These are phyloP conservation scores for Doryteuthis pealeii DNA, from an alignment of 1,140 invertebrate genomes.

Conservation along the genomic window DNA sequence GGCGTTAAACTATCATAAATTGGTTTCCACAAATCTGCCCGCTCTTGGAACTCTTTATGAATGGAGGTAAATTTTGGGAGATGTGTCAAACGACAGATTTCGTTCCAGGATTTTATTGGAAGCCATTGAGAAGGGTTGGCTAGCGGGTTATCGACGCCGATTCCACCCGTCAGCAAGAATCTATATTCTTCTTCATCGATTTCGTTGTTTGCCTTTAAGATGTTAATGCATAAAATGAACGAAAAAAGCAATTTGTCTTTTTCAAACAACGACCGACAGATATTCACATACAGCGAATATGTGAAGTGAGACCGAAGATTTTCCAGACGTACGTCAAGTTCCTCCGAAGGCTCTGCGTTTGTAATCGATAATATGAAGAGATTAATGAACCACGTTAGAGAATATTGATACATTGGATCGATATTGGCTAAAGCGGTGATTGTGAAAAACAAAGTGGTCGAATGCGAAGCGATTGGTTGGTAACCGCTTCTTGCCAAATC, in stretches of 20 bases:
- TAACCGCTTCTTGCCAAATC: slow-evolving; percentile 41
- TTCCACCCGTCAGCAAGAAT: slow-evolving; percentile 44
- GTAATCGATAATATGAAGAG: slow-evolving; percentile 37
- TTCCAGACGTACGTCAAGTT: slow-evolving; percentile 41
- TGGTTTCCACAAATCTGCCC: slow-evolving; percentile 48
- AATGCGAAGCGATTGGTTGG: slow-evolving; percentile 35
- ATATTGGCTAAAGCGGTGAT: slow-evolving; percentile 43
- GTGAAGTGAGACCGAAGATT: slow-evolving; percentile 46
- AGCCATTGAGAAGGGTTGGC: slow-evolving; percentile 70
- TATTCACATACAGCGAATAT: slow-evolving; percentile 41
- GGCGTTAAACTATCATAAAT: slow-evolving; percentile 51
- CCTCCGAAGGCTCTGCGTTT: slow-evolving; percentile 29
- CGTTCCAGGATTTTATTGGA: slow-evolving; percentile 78
- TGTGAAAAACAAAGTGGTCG: slow-evolving; percentile 43
- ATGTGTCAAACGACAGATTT: slow-evolving; percentile 69
- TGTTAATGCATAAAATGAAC: slow-evolving; percentile 36
- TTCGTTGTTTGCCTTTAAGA: slow-evolving; percentile 50
- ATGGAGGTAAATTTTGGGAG: slow-evolving; percentile 54
- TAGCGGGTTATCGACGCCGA: slow-evolving; percentile 38
- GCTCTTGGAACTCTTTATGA: slow-evolving; percentile 36
- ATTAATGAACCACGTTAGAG: slow-evolving; percentile 46
- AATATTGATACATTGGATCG: slow-evolving; percentile 49
- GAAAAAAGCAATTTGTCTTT: slow-evolving; percentile 46
- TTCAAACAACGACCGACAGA: slow-evolving; percentile 46
- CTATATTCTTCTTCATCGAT: slow-evolving; percentile 38